A percentile compares a stretch with the other conserved stretches of the same genome.
These are phyloP conservation scores for Rhopilema esculentum DNA, from an alignment of 30 jellyfish, hydroid and myxozoan species.

Conservation along the genomic window DNA sequence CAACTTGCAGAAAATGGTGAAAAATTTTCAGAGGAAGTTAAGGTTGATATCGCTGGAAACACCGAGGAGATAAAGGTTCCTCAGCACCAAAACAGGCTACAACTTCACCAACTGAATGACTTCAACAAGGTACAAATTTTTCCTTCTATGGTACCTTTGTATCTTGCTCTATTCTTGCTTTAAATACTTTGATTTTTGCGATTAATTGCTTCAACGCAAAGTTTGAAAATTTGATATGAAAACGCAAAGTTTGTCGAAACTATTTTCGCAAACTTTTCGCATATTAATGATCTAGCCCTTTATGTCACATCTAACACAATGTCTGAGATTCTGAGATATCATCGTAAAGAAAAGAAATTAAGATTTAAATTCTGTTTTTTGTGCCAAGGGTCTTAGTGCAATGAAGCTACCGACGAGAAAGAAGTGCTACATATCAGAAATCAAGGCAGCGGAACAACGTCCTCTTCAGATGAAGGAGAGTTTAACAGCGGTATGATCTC, in stretches of 20 bases:
- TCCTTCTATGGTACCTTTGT: neutral
- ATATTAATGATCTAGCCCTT: too few species aligned
- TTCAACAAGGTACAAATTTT: slow-evolving; percentile 16
- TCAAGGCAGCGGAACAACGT: slow-evolving; percentile 6
- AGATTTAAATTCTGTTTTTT: neutral
- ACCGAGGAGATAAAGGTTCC: slow-evolving; percentile 18
- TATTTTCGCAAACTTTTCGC: too few species aligned
- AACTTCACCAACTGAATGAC: neutral
- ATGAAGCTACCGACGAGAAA: neutral
- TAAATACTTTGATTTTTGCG: neutral
- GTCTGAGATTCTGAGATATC: too few species aligned
- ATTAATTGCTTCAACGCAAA: too few species aligned
- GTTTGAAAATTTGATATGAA: too few species aligned
- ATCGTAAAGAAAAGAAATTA: too few species aligned
- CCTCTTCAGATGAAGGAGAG: slow-evolving; percentile 14
- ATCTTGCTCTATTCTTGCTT: neutral
- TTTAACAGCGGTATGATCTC: slow-evolving; percentile 12
- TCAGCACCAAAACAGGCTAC: neutral
- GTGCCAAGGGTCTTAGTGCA: slow-evolving; percentile 7
- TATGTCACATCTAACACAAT: too few species aligned
- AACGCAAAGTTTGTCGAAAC: too few species aligned
- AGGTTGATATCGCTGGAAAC: slow-evolving; percentile 7
- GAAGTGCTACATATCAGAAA: slow-evolving; percentile 6
- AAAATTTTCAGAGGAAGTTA: neutral
- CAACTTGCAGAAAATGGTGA: neutral